Evolutionary conservation across 2,888 invertebrate genomes (phyloP).

Genomic region (Hylaea fasciaria): DNA sequence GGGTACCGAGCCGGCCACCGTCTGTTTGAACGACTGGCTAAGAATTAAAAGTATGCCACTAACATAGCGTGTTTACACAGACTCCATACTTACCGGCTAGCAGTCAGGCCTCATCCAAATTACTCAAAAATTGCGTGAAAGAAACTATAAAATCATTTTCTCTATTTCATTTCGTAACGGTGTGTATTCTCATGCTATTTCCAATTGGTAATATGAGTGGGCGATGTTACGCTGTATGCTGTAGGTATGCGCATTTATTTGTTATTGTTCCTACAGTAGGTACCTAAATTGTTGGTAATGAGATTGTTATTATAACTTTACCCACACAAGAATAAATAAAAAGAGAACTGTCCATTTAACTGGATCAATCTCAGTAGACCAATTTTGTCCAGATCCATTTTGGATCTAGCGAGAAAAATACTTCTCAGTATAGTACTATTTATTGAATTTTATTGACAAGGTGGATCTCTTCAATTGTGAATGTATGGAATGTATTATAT

Average conservation of each 20-base stretch:
- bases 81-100: conserved; percentile 53
- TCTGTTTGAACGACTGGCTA: conserved; percentile 61
- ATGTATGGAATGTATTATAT: no score
- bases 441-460: no score
- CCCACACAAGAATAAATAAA: no score
- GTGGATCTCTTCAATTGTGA: no score
- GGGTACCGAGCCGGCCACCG: conserved; percentile 42
- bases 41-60: conserved; percentile 71
- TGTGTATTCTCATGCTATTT: conserved; percentile 52
- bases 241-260: conserved; percentile 1
- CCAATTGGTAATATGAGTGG: conserved; percentile 37
- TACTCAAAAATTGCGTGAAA: conserved; percentile 56
- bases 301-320: conserved; percentile 26
- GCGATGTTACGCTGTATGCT: conserved; percentile 28
- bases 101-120: conserved; percentile 53
- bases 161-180: conserved; percentile 54
- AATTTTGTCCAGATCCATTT: no score
- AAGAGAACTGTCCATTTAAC: no score
- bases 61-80: conserved; percentile 63
- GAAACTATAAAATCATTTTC: conserved; percentile 52
- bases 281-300: conserved; percentile 26
- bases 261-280: conserved; percentile 30
- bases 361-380: no score
- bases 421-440: no score
- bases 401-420: no score